phyloP scores from a whole-genome alignment of 2,888 invertebrate species.

The Cosmopolites sordidus region DNA sequence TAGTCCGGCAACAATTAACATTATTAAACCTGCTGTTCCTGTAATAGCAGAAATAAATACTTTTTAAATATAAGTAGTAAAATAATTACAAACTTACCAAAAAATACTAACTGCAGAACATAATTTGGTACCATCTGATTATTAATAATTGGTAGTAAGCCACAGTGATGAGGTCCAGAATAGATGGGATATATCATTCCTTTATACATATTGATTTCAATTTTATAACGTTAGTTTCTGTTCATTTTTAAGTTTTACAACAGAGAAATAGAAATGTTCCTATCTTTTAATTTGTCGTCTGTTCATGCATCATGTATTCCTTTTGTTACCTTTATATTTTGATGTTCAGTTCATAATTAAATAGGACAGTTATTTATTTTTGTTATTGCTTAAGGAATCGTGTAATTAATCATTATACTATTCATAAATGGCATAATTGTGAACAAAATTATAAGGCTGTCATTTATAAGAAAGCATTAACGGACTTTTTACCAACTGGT shows the following conservation, averaged over 20 bases:
- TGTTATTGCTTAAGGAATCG: too few species aligned
- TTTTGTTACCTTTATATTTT: constrained; percentile 1
- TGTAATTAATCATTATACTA: too few species aligned
- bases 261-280: too few species aligned
- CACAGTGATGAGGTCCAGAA: constrained; percentile 10
- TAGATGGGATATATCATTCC: constrained; percentile 1
- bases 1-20: constrained; percentile 35
- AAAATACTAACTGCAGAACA: constrained; percentile 29
- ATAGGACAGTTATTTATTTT: too few species aligned
- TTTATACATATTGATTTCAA: background rate
- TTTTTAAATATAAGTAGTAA: background rate
- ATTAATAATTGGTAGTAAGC: constrained; percentile 5
- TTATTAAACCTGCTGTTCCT: constrained; percentile 34
- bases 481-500: too few species aligned
- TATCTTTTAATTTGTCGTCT: too few species aligned
- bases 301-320: background rate
- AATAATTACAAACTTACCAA: constrained; percentile 21
- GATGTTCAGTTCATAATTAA: background rate
- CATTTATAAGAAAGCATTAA: too few species aligned
- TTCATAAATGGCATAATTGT: too few species aligned
- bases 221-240: constrained; percentile 2
- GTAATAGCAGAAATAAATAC: too few species aligned
- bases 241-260: background rate
- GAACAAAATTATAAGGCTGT: too few species aligned
- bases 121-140: constrained; percentile 30